Conservation (phyloP, 2,113 vertebrate genomes). For the Laticauda colubrina region DNA sequence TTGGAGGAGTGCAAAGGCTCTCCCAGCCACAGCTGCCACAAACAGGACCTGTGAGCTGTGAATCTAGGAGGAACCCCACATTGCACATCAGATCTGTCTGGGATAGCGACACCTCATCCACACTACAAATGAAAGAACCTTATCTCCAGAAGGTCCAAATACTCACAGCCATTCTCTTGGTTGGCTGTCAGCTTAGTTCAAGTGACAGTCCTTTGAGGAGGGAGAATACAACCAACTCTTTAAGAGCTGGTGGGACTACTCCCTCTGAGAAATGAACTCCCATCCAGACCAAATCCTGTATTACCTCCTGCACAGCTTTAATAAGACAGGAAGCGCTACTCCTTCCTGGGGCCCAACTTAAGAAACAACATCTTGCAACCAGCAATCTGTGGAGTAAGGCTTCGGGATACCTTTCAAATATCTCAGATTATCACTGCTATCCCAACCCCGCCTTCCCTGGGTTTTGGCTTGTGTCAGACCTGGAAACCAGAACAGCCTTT, state of each 20-base stretch:
- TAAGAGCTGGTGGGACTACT: background rate
- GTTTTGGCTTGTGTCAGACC: too few species aligned
- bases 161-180: background rate
- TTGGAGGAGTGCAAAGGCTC: background rate
- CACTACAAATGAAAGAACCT: background rate
- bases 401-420: background rate
- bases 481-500: too few species aligned
- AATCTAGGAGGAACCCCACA: background rate
- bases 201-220: background rate
- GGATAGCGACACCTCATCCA: too few species aligned
- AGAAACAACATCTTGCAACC: background rate
- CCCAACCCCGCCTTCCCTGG: too few species aligned
- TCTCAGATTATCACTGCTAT: too few species aligned
- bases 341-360: background rate
- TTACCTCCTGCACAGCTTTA: background rate
- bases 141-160: background rate
- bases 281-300: background rate
- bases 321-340: background rate
- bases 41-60: background rate
- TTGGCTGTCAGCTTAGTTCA: background rate
- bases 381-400: background rate
- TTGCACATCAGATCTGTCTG: background rate
- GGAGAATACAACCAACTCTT: background rate
- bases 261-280: background rate
- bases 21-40: background rate